Percentiles rank a stretch among this genome's conserved stretches.
These are phyloP conservation scores for Stylophora pistillata DNA, from an alignment of 64 coral and sea anemone species.

Conservation along the genomic window DNA sequence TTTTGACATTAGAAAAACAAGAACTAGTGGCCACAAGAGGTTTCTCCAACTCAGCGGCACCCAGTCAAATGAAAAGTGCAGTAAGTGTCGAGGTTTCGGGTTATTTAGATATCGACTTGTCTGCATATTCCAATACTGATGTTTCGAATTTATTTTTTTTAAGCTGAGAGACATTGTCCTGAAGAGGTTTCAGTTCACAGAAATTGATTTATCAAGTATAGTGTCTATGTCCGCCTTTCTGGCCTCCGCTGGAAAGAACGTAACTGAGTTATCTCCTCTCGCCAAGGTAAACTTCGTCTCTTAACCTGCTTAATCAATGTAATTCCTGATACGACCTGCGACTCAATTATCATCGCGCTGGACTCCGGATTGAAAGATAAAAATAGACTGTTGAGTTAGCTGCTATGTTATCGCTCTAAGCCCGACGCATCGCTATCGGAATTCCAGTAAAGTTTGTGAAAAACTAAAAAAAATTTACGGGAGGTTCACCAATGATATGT, in stretches of 20 bases:
- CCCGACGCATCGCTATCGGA: too few species aligned
- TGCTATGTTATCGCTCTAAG: too few species aligned
- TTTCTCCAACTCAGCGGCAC: background rate
- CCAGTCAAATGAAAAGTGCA: background rate
- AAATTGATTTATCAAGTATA: background rate
- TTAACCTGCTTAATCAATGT: too few species aligned
- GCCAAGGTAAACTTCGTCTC: background rate
- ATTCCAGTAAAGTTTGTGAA: too few species aligned
- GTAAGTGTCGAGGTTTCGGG: background rate
- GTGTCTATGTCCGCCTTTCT: slow-evolving; percentile 4
- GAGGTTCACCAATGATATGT: too few species aligned
- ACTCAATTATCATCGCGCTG: too few species aligned
- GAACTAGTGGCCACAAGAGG: background rate
- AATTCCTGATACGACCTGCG: too few species aligned
- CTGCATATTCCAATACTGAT: too few species aligned
- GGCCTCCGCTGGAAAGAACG: background rate
- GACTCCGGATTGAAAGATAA: too few species aligned
- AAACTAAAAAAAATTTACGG: too few species aligned
- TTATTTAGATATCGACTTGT: too few species aligned
- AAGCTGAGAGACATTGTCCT: slow-evolving; percentile 13
- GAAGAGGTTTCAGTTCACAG: background rate
- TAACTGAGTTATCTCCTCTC: background rate
- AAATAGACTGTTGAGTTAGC: too few species aligned
- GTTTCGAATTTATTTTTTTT: background rate
- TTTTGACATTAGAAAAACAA: slow-evolving; percentile 15